Evolutionary conservation across 2,888 invertebrate genomes (phyloP), one percentile per base, ranked within the genome.

Genomic region (Sympetrum striolatum): DNA sequence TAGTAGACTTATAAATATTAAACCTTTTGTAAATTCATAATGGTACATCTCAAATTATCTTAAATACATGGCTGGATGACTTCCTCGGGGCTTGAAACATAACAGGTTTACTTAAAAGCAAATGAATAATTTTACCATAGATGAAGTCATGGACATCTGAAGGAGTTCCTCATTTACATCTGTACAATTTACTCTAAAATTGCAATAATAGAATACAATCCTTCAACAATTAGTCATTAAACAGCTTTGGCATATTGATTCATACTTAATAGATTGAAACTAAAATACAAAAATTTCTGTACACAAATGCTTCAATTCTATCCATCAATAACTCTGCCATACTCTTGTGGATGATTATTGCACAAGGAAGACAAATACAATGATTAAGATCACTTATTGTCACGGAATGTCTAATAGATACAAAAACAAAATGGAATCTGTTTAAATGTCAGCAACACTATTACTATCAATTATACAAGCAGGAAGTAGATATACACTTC

Each of bases 371-470:
- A 90, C 90, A 90, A 90, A 31, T 80, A 80, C 60, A 86, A 58
- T 86, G 86, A 60, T 86, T 80, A 80, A 79, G 73, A 90, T 90
- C 80, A 90, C 80, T 90, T 90, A 90, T 90, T 90, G 90, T 90
- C 90, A 90, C 81, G 90, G 90, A 90, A 90, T 90, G 90, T 90
- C 90, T 80, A 90, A 90, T 80, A 90, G 80, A 90, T 80, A 80
- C 81, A 80, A 53, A 44, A 80, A 80, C 53, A 90, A 80, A 80
- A 80, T 81, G 60, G 80, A 90, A 90, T 53, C 39, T 44, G 79
- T 79, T 90, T 53, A 90, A 90, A 53, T 80, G 53, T 44, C 79
- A 60, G 86, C 86, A 86, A 86, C 22, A n/a, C 86, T 86, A 86
- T 37, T 15, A 86, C 86, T 86, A 90, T 37, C 25, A 79, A 80